Percentiles rank a stretch among this genome's conserved stretches.
phyloP scores from a whole-genome alignment of 2,113 vertebrate species.

The Poicephalus gulielmi region DNA sequence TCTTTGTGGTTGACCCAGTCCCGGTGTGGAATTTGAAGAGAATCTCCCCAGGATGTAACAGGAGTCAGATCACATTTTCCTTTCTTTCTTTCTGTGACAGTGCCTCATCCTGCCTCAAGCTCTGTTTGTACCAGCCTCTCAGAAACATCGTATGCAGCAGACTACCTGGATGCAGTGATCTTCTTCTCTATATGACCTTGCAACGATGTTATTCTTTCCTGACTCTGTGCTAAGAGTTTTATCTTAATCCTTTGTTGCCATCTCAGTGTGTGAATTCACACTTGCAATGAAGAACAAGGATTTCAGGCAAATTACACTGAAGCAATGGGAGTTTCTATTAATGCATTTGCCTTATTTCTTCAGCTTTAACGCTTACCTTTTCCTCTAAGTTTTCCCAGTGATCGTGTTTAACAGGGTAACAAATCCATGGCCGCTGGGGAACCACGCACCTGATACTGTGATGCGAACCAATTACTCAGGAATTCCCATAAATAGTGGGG shows the following conservation, averaged over 20 bases:
- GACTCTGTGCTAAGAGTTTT: not conserved
- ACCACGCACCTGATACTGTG: not conserved
- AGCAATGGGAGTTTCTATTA: not conserved
- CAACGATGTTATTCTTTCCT: not conserved
- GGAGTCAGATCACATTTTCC: constrained; percentile 15
- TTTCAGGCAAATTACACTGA: constrained; percentile 19
- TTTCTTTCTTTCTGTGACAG: constrained; percentile 20
- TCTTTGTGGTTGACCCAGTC: not conserved
- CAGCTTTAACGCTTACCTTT: not conserved
- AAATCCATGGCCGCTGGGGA: constrained; percentile 8
- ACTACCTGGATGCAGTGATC: constrained; percentile 34
- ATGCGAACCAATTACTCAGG: not conserved
- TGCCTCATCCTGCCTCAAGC: constrained; percentile 38
- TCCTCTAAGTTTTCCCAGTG: not conserved
- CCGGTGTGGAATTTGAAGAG: not conserved
- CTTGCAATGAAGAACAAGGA: constrained; percentile 11
- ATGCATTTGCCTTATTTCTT: constrained; percentile 4
- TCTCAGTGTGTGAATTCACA: constrained; percentile 6
- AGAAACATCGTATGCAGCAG: constrained; percentile 18
- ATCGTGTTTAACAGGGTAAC: not conserved
- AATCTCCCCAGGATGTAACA: not conserved
- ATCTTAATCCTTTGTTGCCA: constrained; percentile 45
- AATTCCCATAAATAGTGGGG: not conserved
- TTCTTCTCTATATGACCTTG: constrained; percentile 47
- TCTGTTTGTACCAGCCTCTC: constrained; percentile 30